Evolutionary conservation across 2,797 vertebrate species (phyloP).

Genomic region (Pseudochromis fuscus): DNA sequence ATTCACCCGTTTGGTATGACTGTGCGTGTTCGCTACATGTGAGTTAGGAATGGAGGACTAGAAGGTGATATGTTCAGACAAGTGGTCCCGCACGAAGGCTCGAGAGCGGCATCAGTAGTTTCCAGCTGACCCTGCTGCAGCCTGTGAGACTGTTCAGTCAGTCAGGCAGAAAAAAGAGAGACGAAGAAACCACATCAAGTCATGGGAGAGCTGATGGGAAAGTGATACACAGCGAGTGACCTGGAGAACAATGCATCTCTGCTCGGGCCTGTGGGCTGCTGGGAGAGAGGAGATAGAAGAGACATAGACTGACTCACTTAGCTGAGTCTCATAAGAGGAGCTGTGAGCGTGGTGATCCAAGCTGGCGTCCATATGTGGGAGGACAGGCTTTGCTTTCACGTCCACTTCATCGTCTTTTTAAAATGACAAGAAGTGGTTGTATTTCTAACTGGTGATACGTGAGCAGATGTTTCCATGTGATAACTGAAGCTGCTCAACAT

Average conservation of each 20-base stretch:
- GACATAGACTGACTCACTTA: conserved; percentile 71
- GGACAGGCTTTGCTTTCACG: conserved; percentile 68
- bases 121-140: conserved; percentile 47
- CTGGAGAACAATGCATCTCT: conserved; percentile 64
- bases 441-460: conserved; percentile 24
- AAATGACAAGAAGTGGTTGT: conserved; percentile 64
- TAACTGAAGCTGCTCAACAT: conserved; percentile 30
- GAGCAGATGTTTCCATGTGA: conserved; percentile 39
- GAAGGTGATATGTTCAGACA: conserved; percentile 66
- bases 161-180: conserved; percentile 61
- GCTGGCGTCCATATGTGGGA: conserved; percentile 71
- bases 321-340: conserved; percentile 59
- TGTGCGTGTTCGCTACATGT: conserved; percentile 35
- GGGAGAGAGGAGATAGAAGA: conserved; percentile 62
- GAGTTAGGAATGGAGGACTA: conserved; percentile 28
- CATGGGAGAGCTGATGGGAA: conserved; percentile 53
- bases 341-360: conserved; percentile 64
- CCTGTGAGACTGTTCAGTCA: conserved; percentile 55
- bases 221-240: conserved; percentile 69
- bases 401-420: conserved; percentile 58
- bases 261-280: conserved; percentile 68
- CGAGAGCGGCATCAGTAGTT: conserved; percentile 34
- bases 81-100: conserved; percentile 35
- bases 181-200: conserved; percentile 56
- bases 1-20: conserved; percentile 3